Conservation (phyloP, 1,140 invertebrate genomes). For the Caenorhabditis briggsae region DNA sequence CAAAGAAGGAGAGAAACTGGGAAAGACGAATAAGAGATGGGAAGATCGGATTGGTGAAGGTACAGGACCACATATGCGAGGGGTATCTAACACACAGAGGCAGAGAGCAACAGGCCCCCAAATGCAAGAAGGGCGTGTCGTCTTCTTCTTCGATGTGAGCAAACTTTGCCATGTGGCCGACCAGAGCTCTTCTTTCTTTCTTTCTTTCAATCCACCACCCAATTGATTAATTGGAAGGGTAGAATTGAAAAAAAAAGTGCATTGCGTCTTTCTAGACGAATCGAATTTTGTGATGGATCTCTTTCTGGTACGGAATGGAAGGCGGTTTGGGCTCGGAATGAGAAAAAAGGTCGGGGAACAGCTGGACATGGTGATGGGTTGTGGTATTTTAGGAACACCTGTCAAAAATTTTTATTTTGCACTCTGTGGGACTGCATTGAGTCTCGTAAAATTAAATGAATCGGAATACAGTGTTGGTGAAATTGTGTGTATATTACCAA, state of each 20-base stretch:
- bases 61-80: constrained; percentile 38
- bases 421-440: neutral
- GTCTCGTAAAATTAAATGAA: neutral
- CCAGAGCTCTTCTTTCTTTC: constrained; percentile 38
- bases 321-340: neutral
- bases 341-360: neutral
- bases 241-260: constrained; percentile 38
- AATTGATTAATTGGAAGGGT: constrained; percentile 52
- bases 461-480: too few species aligned
- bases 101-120: constrained; percentile 27
- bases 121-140: constrained; percentile 16
- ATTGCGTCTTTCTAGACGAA: constrained; percentile 1
- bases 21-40: neutral
- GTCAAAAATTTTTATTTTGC: too few species aligned
- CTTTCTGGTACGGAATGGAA: neutral
- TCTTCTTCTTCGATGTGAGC: constrained; percentile 51
- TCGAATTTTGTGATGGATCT: neutral
- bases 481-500: too few species aligned
- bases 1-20: neutral
- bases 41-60: neutral
- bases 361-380: neutral
- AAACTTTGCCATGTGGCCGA: constrained; percentile 54
- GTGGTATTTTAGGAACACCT: too few species aligned
- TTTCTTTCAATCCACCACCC: constrained; percentile 49
- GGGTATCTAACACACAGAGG: neutral